A percentile compares a stretch with the other conserved stretches of the same genome.
phyloP scores from a whole-genome alignment of 2,888 invertebrate species.

The Arenicola marina region DNA sequence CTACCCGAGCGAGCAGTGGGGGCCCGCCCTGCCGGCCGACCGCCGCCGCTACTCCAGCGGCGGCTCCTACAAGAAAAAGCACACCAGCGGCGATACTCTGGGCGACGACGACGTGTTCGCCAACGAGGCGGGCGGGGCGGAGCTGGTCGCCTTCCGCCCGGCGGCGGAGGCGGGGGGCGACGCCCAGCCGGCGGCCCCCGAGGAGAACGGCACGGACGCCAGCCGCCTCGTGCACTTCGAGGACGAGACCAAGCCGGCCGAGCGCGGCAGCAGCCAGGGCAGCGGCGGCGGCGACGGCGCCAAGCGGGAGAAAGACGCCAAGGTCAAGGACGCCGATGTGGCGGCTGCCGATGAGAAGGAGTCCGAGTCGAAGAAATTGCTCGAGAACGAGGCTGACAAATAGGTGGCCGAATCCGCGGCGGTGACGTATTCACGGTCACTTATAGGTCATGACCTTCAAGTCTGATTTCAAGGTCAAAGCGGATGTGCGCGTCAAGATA shows the following conservation, averaged over 20 bases:
- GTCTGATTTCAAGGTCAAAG: no score
- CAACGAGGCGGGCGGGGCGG: not conserved
- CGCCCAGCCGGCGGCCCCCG: not conserved
- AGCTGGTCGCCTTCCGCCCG: not conserved
- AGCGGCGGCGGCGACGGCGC: no score
- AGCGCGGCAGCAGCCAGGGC: no score
- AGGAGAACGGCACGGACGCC: not conserved
- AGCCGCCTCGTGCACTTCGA: constrained; percentile 20
- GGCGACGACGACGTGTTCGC: constrained; percentile 20
- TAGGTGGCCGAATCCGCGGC: no score
- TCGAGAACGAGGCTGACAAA: no score
- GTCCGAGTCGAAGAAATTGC: not conserved
- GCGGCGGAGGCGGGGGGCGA: not conserved
- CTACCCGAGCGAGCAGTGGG: constrained; percentile 36
- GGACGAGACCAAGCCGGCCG: no score
- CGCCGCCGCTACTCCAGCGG: constrained; percentile 22
- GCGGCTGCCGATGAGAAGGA: not conserved
- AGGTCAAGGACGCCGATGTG: not conserved
- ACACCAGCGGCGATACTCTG: constrained; percentile 6
- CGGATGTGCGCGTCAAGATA: no score
- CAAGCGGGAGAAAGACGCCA: not conserved
- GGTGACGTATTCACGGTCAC: no score
- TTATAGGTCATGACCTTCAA: no score
- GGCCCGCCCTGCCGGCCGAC: constrained; percentile 41
- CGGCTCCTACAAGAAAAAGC: not conserved